phyloP scores from a whole-genome alignment of 2,797 vertebrate species.

The Trichosurus vulpecula region DNA sequence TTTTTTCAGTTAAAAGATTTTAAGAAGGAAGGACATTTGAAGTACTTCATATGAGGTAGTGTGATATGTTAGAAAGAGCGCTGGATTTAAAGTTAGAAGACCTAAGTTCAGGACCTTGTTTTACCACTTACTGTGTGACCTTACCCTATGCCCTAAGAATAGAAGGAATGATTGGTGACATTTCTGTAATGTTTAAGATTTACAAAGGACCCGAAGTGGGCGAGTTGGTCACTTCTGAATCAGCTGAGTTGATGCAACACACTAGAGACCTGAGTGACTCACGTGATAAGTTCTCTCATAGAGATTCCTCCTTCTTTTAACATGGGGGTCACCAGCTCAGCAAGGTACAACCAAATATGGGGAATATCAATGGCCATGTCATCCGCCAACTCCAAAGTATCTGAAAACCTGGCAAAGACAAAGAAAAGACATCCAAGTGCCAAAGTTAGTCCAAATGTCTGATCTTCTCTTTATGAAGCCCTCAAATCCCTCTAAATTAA shows the following conservation, averaged over 20 bases:
- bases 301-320: conserved; percentile 96
- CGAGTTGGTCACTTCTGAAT: not conserved
- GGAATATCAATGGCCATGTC: conserved; percentile 99
- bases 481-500: not conserved
- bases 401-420: conserved; percentile 86
- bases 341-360: conserved; percentile 98
- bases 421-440: conserved; percentile 28
- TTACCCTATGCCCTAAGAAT: not conserved
- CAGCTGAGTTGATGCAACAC: rapidly evolving
- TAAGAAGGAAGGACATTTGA: not conserved
- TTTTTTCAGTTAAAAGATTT: not conserved
- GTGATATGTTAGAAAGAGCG: not conserved
- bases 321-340: conserved; percentile 94
- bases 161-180: not conserved
- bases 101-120: not conserved
- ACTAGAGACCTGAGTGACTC: conserved; percentile 60
- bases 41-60: not conserved
- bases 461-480: conserved; percentile 22
- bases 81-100: not conserved
- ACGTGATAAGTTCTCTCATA: conserved; percentile 96
- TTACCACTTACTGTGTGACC: not conserved
- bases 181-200: not conserved
- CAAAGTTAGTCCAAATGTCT: conserved; percentile 58
- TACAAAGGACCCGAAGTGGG: not conserved
- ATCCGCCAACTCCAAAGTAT: conserved; percentile 95